These are phyloP conservation scores for Trisateles emortualis DNA, from an alignment of 2,888 invertebrate species.

Conservation along the genomic window DNA sequence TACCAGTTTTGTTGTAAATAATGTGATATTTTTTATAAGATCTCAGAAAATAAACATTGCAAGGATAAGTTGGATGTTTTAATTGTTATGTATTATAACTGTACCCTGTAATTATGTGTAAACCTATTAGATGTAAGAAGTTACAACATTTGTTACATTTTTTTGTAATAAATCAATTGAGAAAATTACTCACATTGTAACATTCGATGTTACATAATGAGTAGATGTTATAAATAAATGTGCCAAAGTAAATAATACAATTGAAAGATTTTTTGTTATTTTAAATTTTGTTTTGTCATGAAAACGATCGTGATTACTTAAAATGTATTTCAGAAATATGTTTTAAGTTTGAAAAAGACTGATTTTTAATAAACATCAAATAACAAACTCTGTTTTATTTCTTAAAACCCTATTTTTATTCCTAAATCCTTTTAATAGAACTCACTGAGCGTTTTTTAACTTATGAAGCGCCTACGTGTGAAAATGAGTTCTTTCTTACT, in stretches of 20 bases:
- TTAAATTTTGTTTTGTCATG: slow-evolving; percentile 24
- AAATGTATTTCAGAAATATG: slow-evolving; percentile 33
- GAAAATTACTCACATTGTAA: background rate
- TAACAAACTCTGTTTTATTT: slow-evolving; percentile 41
- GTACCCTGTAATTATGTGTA: slow-evolving; percentile 31
- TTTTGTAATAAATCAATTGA: background rate
- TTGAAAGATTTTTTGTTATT: slow-evolving; percentile 11
- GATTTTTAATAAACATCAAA: slow-evolving; percentile 46
- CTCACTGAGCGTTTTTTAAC: too few relatives aligned
- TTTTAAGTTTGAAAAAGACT: slow-evolving; percentile 43
- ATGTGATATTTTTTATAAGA: slow-evolving; percentile 40
- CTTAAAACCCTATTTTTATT: background rate
- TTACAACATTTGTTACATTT: slow-evolving; percentile 1
- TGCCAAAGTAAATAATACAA: slow-evolving; percentile 1
- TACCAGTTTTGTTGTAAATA: slow-evolving; percentile 25
- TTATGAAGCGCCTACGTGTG: too few relatives aligned
- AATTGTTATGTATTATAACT: slow-evolving; percentile 30
- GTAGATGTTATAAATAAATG: background rate
- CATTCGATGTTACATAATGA: slow-evolving; percentile 9
- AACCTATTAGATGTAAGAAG: slow-evolving; percentile 33
- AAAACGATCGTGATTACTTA: slow-evolving; percentile 16
- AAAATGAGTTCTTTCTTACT: too few relatives aligned
- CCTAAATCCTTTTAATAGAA: background rate
- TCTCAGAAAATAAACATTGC: slow-evolving; percentile 49
- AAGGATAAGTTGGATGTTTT: slow-evolving; percentile 39